Conservation (phyloP, 2,797 vertebrate species). For the Muraenolepis orangiensis region DNA sequence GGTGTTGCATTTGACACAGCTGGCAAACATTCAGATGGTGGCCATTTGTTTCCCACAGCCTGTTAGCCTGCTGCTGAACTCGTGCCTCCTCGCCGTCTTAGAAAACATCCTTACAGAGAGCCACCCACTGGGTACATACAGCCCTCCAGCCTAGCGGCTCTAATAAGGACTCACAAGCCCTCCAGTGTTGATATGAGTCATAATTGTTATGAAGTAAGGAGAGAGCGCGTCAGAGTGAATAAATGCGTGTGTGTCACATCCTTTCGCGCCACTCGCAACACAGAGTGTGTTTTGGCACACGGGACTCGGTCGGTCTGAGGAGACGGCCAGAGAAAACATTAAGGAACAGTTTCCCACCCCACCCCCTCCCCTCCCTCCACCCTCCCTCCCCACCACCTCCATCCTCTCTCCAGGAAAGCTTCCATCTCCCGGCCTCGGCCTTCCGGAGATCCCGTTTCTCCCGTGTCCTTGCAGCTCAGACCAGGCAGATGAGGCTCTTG, state of each 20-base stretch:
- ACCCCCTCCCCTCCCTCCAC: not conserved
- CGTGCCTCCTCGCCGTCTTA: not conserved
- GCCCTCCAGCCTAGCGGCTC: not conserved
- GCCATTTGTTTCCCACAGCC: slow-evolving; percentile 30
- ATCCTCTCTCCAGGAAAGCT: not conserved
- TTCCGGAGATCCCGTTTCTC: not conserved
- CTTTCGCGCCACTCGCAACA: not conserved
- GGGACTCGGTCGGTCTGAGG: not conserved
- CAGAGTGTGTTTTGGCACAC: not conserved
- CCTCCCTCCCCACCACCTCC: not conserved
- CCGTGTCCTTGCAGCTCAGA: slow-evolving; percentile 68
- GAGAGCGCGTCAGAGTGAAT: not conserved
- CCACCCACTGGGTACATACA: not conserved
- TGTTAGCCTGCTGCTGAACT: too few species aligned
- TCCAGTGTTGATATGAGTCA: not conserved
- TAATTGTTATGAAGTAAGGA: not conserved
- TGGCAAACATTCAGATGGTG: slow-evolving; percentile 44
- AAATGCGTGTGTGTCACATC: not conserved
- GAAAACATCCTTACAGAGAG: not conserved
- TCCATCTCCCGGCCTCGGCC: not conserved
- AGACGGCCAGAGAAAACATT: not conserved
- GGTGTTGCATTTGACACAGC: slow-evolving; percentile 25
- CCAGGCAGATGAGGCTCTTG: slow-evolving; percentile 91
- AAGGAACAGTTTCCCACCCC: slow-evolving; percentile 2
- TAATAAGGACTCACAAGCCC: not conserved